Evolutionary conservation across 2,888 invertebrate species (phyloP), one percentile per base, ranked within the genome.

Genomic region (Thera obeliscata): DNA sequence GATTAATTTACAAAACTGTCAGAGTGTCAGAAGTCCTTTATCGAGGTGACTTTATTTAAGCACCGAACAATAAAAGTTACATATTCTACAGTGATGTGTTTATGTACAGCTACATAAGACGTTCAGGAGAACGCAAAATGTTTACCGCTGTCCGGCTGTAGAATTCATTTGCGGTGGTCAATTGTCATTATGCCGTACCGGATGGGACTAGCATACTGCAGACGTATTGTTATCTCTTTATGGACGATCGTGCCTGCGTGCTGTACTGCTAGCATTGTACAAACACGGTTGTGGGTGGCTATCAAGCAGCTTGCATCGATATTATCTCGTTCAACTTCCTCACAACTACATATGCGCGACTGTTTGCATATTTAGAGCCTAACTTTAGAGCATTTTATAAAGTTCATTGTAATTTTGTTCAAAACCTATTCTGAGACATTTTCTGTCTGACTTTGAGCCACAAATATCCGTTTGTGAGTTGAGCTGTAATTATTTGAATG

Each of bases 121-220:
- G 49, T 70, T 72, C 79, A 82, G 85, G 81, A 81, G 81, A 81
- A 78, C 71, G 69, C 58, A 67, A 71, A 64, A 69, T 74, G 55
- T 84, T 84, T 81, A 61, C 69, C 74, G 74, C 75, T 80, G 81
- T 82, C 82, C 81, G 82, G 79, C 71, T 61, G 61, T 67, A 76
- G 70, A 81, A 83, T 83, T 81, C 77, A 84, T 83, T 82, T 75
- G 78, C 80, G 60, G 58, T 72, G 74, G 72, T 49, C 70, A 70
- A 65, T 55, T 36, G 59, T 41, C 60, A 67, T 69, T 66, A 59
- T 56, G 68, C 57, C 54, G 62, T 64, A 59, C 78, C 56, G 64
- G 64, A 59, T 77, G 79, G 82, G 83, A 83, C 77, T 77, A 69
- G 58, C 62, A 71, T 68, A 70, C 54, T 78, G 74, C 72, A 70